A percentile compares a stretch with the other conserved stretches of the same genome.
These are phyloP conservation scores for Theropithecus gelada DNA, from an alignment of 2,113 vertebrate genomes.

Conservation along the genomic window DNA sequence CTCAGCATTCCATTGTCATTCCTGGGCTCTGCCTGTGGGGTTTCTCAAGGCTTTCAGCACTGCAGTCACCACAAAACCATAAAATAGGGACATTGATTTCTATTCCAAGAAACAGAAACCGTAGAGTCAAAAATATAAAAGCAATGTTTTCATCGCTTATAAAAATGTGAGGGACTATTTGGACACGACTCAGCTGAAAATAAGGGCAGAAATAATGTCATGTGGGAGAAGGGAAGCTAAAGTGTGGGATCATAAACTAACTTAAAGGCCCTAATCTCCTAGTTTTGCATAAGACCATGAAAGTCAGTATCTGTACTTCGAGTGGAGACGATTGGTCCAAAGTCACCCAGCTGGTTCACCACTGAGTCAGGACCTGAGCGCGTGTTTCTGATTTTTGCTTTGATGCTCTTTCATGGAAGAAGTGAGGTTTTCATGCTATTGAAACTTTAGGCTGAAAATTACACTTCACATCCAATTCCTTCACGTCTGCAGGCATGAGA, in stretches of 20 bases:
- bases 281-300: background rate
- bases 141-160: background rate
- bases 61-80: background rate
- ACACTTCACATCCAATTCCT: conserved; percentile 69
- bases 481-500: conserved; percentile 56
- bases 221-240: background rate
- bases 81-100: background rate
- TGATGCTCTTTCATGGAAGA: background rate
- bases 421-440: background rate
- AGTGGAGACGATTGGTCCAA: background rate
- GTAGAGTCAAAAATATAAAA: background rate
- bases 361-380: background rate
- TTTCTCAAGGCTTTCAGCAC: background rate
- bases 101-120: background rate
- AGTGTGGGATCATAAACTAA: background rate
- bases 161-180: background rate
- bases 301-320: background rate
- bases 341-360: background rate
- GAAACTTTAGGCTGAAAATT: conserved; percentile 54
- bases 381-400: background rate
- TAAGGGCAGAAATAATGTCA: background rate
- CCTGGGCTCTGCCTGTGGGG: background rate
- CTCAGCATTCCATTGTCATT: background rate
- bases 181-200: background rate
- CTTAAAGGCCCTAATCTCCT: background rate